Conservation (phyloP, 2,113 vertebrate genomes). For the Hyaena hyaena region DNA sequence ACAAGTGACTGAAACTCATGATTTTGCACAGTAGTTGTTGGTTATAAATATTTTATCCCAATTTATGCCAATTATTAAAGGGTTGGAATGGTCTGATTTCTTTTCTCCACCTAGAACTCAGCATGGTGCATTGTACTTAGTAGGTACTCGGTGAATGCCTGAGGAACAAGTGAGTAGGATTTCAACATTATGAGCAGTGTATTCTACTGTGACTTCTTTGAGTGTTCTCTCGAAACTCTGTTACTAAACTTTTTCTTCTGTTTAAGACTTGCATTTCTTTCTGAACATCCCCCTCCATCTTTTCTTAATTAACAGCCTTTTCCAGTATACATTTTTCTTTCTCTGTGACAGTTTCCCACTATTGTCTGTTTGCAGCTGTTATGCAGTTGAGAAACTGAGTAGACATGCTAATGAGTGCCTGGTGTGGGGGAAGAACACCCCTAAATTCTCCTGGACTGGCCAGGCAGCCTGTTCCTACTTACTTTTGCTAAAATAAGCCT, state of each 20-base stretch:
- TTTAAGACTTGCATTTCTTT: constrained; percentile 45
- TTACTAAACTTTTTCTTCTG: constrained; percentile 39
- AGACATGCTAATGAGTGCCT: constrained; percentile 71
- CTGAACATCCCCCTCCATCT: constrained; percentile 49
- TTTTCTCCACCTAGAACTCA: neutral
- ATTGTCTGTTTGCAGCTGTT: constrained; percentile 75
- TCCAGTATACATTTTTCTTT: neutral
- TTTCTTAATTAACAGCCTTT: constrained; percentile 69
- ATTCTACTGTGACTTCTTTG: constrained; percentile 37
- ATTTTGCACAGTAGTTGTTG: constrained; percentile 22
- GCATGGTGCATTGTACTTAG: neutral
- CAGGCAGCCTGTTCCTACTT: constrained; percentile 65
- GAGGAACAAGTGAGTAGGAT: neutral
- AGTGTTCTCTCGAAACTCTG: neutral
- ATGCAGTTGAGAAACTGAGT: constrained; percentile 40
- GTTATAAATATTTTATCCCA: constrained; percentile 17
- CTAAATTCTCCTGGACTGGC: constrained; percentile 65
- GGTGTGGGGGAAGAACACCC: constrained; percentile 70
- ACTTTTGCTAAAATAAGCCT: constrained; percentile 75
- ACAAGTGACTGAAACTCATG: neutral
- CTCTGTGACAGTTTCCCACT: constrained; percentile 65
- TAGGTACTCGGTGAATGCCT: neutral
- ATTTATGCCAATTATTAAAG: neutral
- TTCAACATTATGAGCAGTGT: constrained; percentile 7
- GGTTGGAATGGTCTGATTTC: neutral